Evolutionary conservation across 2,797 vertebrate genomes (phyloP).

Genomic region (Neoniphon sammara): DNA sequence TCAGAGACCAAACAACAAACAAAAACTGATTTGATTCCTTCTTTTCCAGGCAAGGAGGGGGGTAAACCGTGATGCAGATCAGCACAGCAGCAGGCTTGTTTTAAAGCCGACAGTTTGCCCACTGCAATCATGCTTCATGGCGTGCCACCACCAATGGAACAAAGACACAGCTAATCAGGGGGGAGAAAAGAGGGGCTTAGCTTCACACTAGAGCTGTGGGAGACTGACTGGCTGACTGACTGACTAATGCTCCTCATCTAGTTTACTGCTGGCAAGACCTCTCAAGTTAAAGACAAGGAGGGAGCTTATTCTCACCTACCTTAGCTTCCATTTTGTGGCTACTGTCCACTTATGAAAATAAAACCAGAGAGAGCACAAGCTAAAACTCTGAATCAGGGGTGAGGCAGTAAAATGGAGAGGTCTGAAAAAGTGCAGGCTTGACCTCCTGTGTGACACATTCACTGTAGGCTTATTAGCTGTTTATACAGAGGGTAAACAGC

Average conservation of each 20-base stretch:
- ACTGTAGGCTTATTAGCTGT: conserved; percentile 71
- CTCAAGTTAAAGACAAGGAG: conserved; percentile 42
- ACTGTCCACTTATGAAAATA: conserved; percentile 49
- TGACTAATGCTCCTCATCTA: conserved; percentile 24
- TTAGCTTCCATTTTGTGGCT: conserved; percentile 38
- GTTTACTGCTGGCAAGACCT: conserved; percentile 47
- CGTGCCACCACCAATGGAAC: conserved; percentile 66
- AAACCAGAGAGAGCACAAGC: conserved; percentile 7
- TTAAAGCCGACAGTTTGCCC: conserved; percentile 73
- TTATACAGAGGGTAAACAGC: conserved; percentile 79
- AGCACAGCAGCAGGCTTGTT: conserved; percentile 71
- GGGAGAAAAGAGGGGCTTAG: conserved; percentile 55
- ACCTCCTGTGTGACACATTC: conserved; percentile 62
- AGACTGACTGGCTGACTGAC: conserved; percentile 37
- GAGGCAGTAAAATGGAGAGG: conserved; percentile 25
- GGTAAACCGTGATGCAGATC: conserved; percentile 73
- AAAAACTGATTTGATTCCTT: conserved; percentile 72
- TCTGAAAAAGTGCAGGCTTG: conserved; percentile 39
- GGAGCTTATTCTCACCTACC: conserved; percentile 37
- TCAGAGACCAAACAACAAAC: conserved; percentile 73
- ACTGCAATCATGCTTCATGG: conserved; percentile 76
- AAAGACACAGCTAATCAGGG: conserved; percentile 77
- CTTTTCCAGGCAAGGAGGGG: conserved; percentile 54
- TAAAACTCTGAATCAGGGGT: conserved; percentile 17
- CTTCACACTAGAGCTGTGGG: conserved; percentile 64